Percentiles rank a stretch among this genome's conserved stretches.
Conservation (phyloP, 2,113 vertebrate species). For the Sinocyclocheilus grahami region DNA sequence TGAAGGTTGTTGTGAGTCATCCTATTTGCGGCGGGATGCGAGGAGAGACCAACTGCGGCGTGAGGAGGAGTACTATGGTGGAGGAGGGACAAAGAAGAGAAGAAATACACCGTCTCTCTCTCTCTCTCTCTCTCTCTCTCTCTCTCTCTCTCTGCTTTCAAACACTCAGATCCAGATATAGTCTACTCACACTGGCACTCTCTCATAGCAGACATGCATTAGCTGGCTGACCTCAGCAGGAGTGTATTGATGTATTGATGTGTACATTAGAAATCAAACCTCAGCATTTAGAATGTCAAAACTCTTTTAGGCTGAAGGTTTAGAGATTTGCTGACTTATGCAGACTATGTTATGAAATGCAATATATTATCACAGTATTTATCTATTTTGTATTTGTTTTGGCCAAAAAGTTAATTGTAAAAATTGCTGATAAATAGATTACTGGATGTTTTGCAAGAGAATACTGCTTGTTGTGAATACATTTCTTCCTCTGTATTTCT, state of each 20-base stretch:
- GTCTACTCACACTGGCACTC: neutral
- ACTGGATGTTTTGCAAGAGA: too few species aligned
- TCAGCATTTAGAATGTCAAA: neutral
- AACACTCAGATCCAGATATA: neutral
- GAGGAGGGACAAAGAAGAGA: slow-evolving; percentile 77
- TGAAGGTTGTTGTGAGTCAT: slow-evolving; percentile 76
- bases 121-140: neutral
- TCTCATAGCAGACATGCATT: neutral
- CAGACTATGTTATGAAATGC: neutral
- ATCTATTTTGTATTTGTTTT: too few species aligned
- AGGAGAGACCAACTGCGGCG: slow-evolving; percentile 62
- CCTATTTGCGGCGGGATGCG: slow-evolving; percentile 69
- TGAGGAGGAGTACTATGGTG: slow-evolving; percentile 59
- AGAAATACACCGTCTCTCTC: slow-evolving; percentile 33
- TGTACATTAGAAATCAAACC: neutral
- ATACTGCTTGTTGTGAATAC: neutral
- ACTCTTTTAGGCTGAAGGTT: neutral
- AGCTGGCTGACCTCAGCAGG: slow-evolving; percentile 16
- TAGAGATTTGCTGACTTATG: neutral
- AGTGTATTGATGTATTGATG: slow-evolving; percentile 25
- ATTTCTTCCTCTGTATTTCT: neutral
- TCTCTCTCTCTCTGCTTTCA: slow-evolving; percentile 27
- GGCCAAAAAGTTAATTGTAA: neutral
- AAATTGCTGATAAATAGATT: neutral
- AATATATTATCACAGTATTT: neutral